These are phyloP conservation scores for Epistrophe eligans DNA, from an alignment of 2,888 invertebrate species.

Conservation along the genomic window DNA sequence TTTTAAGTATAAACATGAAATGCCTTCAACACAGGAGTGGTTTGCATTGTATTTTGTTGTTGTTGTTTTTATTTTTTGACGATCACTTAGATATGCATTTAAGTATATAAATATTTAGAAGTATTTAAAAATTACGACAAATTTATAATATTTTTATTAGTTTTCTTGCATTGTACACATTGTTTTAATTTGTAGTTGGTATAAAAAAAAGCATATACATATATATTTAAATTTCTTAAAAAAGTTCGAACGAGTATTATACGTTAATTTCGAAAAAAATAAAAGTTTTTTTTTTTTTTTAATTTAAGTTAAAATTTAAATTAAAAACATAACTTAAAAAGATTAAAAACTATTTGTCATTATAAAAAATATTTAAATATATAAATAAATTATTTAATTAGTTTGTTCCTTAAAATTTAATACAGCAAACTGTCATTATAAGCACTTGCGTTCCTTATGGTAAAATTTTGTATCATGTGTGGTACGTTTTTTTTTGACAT, in stretches of 20 bases:
- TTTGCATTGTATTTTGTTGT: conserved; percentile 37
- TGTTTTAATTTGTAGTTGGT: conserved; percentile 55
- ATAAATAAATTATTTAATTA: conserved; percentile 72
- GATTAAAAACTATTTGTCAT: conserved; percentile 41
- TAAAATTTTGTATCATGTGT: neutral
- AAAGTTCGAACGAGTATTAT: conserved; percentile 63
- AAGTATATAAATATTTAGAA: conserved; percentile 48
- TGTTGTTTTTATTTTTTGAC: conserved; percentile 15
- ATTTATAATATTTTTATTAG: conserved; percentile 13
- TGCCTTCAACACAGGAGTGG: conserved; percentile 17
- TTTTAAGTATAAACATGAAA: neutral
- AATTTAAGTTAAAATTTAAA: conserved; percentile 15
- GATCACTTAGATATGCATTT: conserved; percentile 65
- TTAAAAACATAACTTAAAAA: conserved; percentile 23
- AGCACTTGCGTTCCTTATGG: conserved; percentile 60
- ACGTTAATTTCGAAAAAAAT: conserved; percentile 9
- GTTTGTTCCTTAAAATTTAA: conserved; percentile 51
- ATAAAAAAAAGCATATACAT: conserved; percentile 52
- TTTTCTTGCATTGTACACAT: conserved; percentile 61
- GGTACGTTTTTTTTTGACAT: neutral
- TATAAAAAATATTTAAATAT: conserved; percentile 52
- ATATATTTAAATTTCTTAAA: conserved; percentile 27
- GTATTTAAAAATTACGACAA: conserved; percentile 17
- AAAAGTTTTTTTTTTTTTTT: neutral
- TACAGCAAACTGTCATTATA: conserved; percentile 60